Percentiles rank a stretch among this genome's conserved stretches.
These are phyloP conservation scores for Trichogramma evanescens DNA, from an alignment of 2,888 invertebrate genomes.

Conservation along the genomic window DNA sequence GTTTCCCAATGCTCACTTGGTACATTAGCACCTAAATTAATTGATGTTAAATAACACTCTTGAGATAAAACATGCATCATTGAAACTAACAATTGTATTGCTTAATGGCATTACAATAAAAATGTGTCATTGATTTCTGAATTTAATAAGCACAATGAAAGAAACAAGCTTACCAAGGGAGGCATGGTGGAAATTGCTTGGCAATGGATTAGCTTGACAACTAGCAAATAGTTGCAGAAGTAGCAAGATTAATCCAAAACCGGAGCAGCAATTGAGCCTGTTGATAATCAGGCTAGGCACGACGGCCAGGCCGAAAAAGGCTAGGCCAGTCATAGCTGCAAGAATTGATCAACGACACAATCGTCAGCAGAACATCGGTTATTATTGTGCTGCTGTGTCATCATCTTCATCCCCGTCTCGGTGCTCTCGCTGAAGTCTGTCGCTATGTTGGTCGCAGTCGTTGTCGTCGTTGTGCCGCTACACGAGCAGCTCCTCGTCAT, in stretches of 20 bases:
- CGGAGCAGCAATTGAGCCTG: too few relatives aligned
- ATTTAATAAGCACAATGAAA: neutral
- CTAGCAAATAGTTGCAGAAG: too few relatives aligned
- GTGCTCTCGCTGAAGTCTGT: too few relatives aligned
- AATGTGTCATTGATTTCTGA: constrained; percentile 21
- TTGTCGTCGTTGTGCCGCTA: neutral
- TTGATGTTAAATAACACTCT: neutral
- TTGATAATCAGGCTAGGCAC: too few relatives aligned
- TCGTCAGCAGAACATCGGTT: too few relatives aligned
- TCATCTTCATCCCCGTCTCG: too few relatives aligned
- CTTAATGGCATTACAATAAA: neutral
- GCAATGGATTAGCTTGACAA: too few relatives aligned
- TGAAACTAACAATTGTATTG: neutral
- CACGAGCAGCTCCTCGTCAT: too few relatives aligned
- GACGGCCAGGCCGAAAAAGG: too few relatives aligned
- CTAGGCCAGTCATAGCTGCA: too few relatives aligned
- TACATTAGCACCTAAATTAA: neutral
- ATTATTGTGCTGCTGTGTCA: too few relatives aligned
- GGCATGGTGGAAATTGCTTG: neutral
- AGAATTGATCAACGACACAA: too few relatives aligned
- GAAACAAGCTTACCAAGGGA: neutral
- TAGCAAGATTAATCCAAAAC: neutral
- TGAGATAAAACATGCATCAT: neutral
- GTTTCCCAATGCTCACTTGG: constrained; percentile 31
- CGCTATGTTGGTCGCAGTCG: neutral